Conservation (phyloP, 2,113 vertebrate genomes). For the Ceyx cyanopectus region DNA sequence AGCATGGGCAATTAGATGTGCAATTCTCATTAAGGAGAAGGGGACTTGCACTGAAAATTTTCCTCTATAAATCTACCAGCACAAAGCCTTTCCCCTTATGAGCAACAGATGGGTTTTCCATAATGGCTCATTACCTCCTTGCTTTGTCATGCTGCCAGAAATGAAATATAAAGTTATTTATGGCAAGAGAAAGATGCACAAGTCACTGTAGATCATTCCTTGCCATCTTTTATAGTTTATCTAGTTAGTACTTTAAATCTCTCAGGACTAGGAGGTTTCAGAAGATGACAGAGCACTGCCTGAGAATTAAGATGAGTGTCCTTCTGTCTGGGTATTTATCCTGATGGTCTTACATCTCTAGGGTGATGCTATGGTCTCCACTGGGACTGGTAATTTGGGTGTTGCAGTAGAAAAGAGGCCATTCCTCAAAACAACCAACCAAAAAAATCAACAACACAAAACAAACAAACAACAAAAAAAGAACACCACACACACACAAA, state of each 20-base stretch:
- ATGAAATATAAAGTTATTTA: conserved; percentile 83
- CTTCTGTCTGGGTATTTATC: conserved; percentile 61
- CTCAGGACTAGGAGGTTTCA: conserved; percentile 65
- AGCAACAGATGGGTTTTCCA: conserved; percentile 84
- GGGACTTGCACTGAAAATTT: conserved; percentile 63
- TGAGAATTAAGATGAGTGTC: conserved; percentile 72
- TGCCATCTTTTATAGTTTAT: conserved; percentile 73
- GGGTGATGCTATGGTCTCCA: conserved; percentile 18
- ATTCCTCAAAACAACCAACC: conserved; percentile 71
- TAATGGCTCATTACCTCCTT: conserved; percentile 81
- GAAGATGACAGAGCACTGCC: conserved; percentile 59
- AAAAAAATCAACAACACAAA: too few relatives aligned
- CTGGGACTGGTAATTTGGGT: conserved; percentile 63
- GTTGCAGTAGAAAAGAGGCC: conserved; percentile 60
- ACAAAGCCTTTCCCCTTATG: conserved; percentile 72
- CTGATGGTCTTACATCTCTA: conserved; percentile 55
- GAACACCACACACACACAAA: too few relatives aligned
- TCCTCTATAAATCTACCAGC: conserved; percentile 66
- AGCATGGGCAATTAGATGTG: conserved; percentile 72
- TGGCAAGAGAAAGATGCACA: conserved; percentile 77
- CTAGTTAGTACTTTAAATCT: conserved; percentile 71
- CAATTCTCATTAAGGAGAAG: conserved; percentile 74
- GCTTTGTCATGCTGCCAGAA: conserved; percentile 75
- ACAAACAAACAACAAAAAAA: too few relatives aligned
- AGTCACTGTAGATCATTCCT: conserved; percentile 74